Evolutionary conservation across 2,113 vertebrate genomes (phyloP).

Genomic region (Malurus elegans): DNA sequence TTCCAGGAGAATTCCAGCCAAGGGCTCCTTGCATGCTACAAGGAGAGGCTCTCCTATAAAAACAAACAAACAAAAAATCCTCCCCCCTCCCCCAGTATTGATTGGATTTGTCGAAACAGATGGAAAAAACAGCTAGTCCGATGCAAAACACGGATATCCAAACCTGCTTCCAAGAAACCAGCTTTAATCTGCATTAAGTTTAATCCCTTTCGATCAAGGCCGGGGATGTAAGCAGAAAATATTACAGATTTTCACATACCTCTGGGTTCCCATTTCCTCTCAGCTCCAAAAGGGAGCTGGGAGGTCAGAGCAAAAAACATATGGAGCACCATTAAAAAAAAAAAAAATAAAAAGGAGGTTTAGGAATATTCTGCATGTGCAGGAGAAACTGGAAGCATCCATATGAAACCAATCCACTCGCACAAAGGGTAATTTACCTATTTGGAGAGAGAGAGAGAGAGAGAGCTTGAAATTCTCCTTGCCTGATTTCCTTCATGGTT

Average conservation of each 20-base stretch:
- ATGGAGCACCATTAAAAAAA: neutral
- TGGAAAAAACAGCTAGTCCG: neutral
- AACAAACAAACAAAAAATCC: neutral
- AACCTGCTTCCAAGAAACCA: constrained; percentile 18
- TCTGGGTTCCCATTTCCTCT: neutral
- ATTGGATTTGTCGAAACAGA: constrained; percentile 39
- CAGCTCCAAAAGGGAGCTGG: neutral
- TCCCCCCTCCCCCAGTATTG: neutral
- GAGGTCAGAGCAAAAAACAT: neutral
- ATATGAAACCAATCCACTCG: neutral
- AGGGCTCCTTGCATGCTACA: neutral
- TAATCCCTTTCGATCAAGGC: constrained; percentile 47
- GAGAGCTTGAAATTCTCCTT: neutral
- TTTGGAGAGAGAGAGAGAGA: neutral
- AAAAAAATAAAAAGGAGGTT: neutral
- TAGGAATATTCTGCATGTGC: neutral
- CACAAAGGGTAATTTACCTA: neutral
- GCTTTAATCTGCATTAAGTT: neutral
- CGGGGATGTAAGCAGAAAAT: constrained; percentile 10
- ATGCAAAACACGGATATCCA: neutral
- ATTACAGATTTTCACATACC: neutral
- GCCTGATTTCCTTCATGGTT: neutral
- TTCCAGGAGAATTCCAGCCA: neutral
- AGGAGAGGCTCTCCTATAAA: neutral
- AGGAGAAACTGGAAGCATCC: neutral